Evolutionary conservation across 2,113 vertebrate genomes (phyloP).

Genomic region (Paracanthobrama guichenoti): DNA sequence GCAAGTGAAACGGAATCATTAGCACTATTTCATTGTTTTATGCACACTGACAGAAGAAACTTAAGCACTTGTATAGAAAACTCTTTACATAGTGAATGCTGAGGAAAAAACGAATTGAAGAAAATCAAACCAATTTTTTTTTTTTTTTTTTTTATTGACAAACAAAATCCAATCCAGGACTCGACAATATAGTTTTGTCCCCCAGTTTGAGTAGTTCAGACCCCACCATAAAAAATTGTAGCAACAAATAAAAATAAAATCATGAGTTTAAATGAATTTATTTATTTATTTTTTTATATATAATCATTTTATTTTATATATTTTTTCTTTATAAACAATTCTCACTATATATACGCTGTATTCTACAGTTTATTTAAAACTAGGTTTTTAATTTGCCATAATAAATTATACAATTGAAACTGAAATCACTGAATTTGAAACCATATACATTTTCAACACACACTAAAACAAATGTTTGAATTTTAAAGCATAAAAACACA

Average conservation of each 20-base stretch:
- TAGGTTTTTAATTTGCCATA: not conserved
- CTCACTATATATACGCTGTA: not conserved
- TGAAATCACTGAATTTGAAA: not conserved
- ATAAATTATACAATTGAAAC: not conserved
- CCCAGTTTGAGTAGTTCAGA: too few species aligned
- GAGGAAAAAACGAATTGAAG: not conserved
- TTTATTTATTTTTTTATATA: not conserved
- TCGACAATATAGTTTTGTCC: not conserved
- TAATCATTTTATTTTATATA: not conserved
- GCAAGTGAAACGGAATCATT: conserved; percentile 53
- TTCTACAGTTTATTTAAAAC: not conserved
- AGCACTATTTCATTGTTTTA: conserved; percentile 52
- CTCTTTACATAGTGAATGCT: not conserved
- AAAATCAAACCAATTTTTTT: not conserved
- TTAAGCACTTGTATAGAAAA: conserved; percentile 20
- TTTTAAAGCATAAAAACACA: not conserved
- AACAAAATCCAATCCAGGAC: not conserved
- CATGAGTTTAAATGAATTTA: not conserved
- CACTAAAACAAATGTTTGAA: not conserved
- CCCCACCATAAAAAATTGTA: too few species aligned
- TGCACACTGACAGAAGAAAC: conserved; percentile 39
- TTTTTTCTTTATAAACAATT: not conserved
- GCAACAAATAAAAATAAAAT: too few species aligned
- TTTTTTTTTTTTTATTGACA: too few species aligned
- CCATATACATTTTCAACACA: not conserved